Evolutionary conservation across 2,797 vertebrate genomes (phyloP), one percentile per base, ranked within the genome.

Genomic region (Bradypodion ventrale): DNA sequence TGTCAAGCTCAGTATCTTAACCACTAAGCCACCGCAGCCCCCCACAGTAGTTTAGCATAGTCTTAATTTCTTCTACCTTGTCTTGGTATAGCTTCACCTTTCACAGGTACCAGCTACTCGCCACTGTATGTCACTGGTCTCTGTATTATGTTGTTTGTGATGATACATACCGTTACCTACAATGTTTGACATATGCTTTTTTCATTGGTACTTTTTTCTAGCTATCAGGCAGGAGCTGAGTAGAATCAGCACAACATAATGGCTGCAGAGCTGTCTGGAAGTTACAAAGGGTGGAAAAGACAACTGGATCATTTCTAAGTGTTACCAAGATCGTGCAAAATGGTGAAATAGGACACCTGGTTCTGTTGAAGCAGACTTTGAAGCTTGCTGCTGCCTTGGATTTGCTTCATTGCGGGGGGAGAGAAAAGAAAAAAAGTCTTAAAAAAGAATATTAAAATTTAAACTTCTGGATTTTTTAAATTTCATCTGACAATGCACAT

Each of bases 151-250:
- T 15, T 8, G 52, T 40, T 35, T 81, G 72, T 62, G 42, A 37
- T 23, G 4, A 1, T 27, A 46, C 29, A 21, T 4, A 40, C 65
- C 63, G 42, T 62, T 70, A 49, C 37, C 29, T 3, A n/a, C 15
- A 32, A 16, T 9, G 7, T 27, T 69, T 35, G 37, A 32, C 59
- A 59, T 74, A 66, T 1, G 29, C 8, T n/a, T 56, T 56, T 49
- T 76, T 81, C n/a, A n/a, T 52, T 78, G 8, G 23, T 76, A 1
- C 29, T 74, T 56, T 29, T 25, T 16, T 16, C 42, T 37, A 84
- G 98, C 98, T 94, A 99, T 99, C 96, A 97, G 98, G 97, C 98
- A 98, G 96, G 98, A 99, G 97, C 96, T 99, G 86, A 97, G 98
- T 90, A 97, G 98, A 93, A 97, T 98, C 96, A 96, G 98, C 93